Evolutionary conservation across 1,140 invertebrate species (phyloP).

Genomic region (Diplogasteroides magnus): DNA sequence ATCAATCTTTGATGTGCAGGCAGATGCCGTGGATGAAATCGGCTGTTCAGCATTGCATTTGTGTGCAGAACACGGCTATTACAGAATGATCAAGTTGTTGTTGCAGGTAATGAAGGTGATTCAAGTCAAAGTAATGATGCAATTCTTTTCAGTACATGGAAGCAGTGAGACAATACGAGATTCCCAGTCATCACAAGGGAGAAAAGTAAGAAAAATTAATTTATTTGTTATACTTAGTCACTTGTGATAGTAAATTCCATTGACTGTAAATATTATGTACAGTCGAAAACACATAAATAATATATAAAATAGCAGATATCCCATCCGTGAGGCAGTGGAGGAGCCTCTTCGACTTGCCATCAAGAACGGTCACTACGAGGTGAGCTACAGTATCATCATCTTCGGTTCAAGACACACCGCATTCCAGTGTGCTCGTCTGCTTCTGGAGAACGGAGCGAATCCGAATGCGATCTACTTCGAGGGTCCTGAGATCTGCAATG

Average conservation of each 20-base stretch:
- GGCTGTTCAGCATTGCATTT: slow-evolving; percentile 82
- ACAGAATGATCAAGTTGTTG: slow-evolving; percentile 63
- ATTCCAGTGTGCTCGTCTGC: slow-evolving; percentile 65
- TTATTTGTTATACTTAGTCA: too few relatives aligned
- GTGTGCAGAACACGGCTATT: slow-evolving; percentile 74
- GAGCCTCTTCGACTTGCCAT: slow-evolving; percentile 64
- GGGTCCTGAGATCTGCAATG: slow-evolving; percentile 35
- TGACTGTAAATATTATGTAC: not conserved
- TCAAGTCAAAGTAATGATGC: slow-evolving; percentile 62
- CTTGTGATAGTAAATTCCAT: not conserved
- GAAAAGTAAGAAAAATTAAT: not conserved
- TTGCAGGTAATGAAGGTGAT: slow-evolving; percentile 63
- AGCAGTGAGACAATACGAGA: slow-evolving; percentile 25
- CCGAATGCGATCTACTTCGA: slow-evolving; percentile 61
- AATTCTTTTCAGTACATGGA: slow-evolving; percentile 29
- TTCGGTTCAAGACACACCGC: slow-evolving; percentile 66
- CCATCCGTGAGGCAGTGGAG: slow-evolving; percentile 39
- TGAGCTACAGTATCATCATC: slow-evolving; percentile 67
- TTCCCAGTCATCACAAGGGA: slow-evolving; percentile 28
- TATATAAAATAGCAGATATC: slow-evolving; percentile 16
- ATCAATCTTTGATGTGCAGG: slow-evolving; percentile 42
- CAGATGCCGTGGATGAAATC: slow-evolving; percentile 77
- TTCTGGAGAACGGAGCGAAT: slow-evolving; percentile 69
- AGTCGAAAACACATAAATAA: not conserved
- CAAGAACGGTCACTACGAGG: slow-evolving; percentile 62